These are phyloP conservation scores for Lucilia cuprina DNA, from an alignment of 1,140 invertebrate species.

Conservation along the genomic window DNA sequence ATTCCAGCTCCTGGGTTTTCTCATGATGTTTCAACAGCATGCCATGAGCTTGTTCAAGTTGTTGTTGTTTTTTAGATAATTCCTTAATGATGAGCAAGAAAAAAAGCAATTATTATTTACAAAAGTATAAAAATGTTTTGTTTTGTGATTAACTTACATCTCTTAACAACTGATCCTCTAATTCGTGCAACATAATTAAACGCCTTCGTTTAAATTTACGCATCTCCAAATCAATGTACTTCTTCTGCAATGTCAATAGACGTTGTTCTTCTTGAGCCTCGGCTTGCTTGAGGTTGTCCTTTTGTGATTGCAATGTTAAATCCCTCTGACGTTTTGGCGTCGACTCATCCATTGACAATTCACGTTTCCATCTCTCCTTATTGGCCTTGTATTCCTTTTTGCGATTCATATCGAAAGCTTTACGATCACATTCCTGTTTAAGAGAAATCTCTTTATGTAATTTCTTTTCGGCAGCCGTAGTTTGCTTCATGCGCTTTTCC, in stretches of 20 bases:
- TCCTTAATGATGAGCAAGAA: slow-evolving; percentile 71
- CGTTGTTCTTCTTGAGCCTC: slow-evolving; percentile 90
- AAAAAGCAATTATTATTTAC: not conserved
- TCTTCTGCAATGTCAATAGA: slow-evolving; percentile 85
- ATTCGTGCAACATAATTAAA: slow-evolving; percentile 82
- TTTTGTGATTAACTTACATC: slow-evolving; percentile 71
- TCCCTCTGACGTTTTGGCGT: slow-evolving; percentile 93
- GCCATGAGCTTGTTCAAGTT: slow-evolving; percentile 92
- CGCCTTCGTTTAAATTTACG: slow-evolving; percentile 91
- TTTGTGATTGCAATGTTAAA: slow-evolving; percentile 87
- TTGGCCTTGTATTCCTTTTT: slow-evolving; percentile 98
- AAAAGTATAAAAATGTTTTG: too few relatives aligned
- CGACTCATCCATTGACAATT: slow-evolving; percentile 87
- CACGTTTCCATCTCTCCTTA: slow-evolving; percentile 96
- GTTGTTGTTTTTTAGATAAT: slow-evolving; percentile 91
- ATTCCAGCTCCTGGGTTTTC: slow-evolving; percentile 95
- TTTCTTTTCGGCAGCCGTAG: slow-evolving; percentile 88
- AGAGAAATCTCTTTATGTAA: slow-evolving; percentile 89
- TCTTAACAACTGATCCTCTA: slow-evolving; percentile 89
- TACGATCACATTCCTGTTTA: slow-evolving; percentile 87
- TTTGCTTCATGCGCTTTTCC: slow-evolving; percentile 88
- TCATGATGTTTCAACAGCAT: slow-evolving; percentile 96
- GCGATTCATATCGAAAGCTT: slow-evolving; percentile 86
- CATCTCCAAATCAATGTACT: slow-evolving; percentile 91
- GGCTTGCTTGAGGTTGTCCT: slow-evolving; percentile 89